Evolutionary conservation across 2,888 invertebrate species (phyloP), one percentile per base, ranked within the genome.

Genomic region (Aradus depressus): DNA sequence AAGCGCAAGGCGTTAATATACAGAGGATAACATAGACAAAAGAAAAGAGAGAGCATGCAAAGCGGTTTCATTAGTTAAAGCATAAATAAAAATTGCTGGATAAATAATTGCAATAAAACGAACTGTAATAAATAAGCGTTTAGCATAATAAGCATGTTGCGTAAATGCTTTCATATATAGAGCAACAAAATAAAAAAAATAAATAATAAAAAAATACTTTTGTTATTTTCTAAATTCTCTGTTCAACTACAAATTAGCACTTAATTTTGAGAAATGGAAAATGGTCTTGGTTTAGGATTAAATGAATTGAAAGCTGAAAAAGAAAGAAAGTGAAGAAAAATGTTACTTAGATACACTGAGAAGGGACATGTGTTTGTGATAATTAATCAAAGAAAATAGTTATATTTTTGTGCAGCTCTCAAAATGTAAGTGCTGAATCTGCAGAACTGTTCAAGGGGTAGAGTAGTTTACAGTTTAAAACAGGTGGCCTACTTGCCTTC

Each of bases 251-350:
- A 47, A 47, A 47, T 47, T 47, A 47, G 47, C 47, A 47, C 47
- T 47, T 47, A 47, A 47, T 47, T 47, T 47, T 47, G 47, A 47
- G 34, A 47, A 47, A 74, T 67, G 71, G 74, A 75, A 66, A 75
- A 76, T 53, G 75, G 76, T 67, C 74, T 68, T 60, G 75, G 76
- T 68, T 73, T 73, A 61, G 73, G 68, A 70, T 75, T 76, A 71
- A 74, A 76, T 67, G 73, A 71, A 66, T 70, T 69, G 67, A 68
- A 67, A 68, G 75, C 75, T 76, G 76, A 71, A 76, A 75, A 68
- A 65, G 68, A 66, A 60, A 59, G 60, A 61, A 60, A 57, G n/a
- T 55, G 38, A 23, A 38, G 16, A 44, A 44, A 22, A 35, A 10
- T 28, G 47, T 47, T 42, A 42, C 25, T 42, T 21, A 22, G 16